A percentile compares a stretch with the other conserved stretches of the same genome.
Evolutionary conservation across 1,140 invertebrate species (phyloP).

Genomic region (Hylyphantes graminicola): DNA sequence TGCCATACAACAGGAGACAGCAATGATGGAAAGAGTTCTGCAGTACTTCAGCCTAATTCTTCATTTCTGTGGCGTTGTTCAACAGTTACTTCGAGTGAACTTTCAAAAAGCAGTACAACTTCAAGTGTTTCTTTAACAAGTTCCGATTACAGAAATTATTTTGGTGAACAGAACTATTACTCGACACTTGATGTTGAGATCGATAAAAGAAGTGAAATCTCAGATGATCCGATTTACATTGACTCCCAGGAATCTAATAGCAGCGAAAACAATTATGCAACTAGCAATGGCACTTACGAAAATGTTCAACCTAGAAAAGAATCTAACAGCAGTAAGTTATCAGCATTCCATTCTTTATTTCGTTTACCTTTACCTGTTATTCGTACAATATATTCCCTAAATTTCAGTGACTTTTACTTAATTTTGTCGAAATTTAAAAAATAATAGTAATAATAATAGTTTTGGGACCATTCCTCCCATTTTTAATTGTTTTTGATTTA

Average conservation of each 20-base stretch:
- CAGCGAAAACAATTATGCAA: slow-evolving; percentile 35
- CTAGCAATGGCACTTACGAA: slow-evolving; percentile 17
- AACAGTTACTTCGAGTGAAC: slow-evolving; percentile 18
- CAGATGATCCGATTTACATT: slow-evolving; percentile 54
- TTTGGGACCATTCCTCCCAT: too few species aligned
- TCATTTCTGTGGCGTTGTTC: slow-evolving; percentile 49
- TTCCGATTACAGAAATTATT: slow-evolving; percentile 52
- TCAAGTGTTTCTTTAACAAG: slow-evolving; percentile 56
- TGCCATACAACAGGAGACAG: background rate
- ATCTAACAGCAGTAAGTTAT: slow-evolving; percentile 16
- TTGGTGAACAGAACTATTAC: slow-evolving; percentile 51
- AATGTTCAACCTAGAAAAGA: background rate
- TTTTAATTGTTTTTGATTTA: too few species aligned
- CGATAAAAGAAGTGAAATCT: slow-evolving; percentile 39
- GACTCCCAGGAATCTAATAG: slow-evolving; percentile 50
- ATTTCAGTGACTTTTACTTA: too few species aligned
- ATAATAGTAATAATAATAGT: too few species aligned
- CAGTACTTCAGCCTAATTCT: slow-evolving; percentile 17
- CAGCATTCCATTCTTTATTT: too few species aligned
- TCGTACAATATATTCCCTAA: too few species aligned
- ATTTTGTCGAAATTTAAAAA: too few species aligned
- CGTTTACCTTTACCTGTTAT: too few species aligned
- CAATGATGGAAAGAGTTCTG: background rate
- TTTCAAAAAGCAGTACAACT: slow-evolving; percentile 51
- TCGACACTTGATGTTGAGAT: slow-evolving; percentile 53